phyloP scores from a whole-genome alignment of 2,888 invertebrate genomes.

The Antitype chi region DNA sequence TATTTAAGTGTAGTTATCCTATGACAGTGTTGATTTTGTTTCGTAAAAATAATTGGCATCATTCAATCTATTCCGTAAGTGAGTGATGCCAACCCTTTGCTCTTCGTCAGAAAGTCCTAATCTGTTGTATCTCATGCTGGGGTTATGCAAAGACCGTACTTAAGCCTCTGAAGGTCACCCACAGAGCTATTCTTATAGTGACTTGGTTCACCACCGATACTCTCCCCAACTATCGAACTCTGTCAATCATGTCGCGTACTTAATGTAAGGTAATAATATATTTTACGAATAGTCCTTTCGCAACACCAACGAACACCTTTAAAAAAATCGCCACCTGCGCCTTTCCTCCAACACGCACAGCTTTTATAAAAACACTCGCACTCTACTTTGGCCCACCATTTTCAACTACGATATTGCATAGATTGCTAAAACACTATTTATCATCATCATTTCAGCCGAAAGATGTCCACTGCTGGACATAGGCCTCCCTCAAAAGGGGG shows the following conservation, averaged over 20 bases:
- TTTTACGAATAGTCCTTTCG: background rate
- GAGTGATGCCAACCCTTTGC: background rate
- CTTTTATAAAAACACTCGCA: background rate
- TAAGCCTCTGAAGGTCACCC: background rate
- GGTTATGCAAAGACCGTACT: background rate
- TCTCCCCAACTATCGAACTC: background rate
- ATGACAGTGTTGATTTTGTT: background rate
- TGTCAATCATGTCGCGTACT: background rate
- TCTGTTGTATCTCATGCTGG: background rate
- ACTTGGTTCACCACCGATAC: background rate
- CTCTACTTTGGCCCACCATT: background rate
- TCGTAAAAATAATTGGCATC: background rate
- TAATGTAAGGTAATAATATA: background rate
- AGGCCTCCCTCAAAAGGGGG: no score
- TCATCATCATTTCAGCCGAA: no score
- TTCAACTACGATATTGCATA: background rate
- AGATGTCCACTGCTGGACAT: no score
- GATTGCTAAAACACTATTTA: background rate
- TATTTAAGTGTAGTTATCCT: background rate
- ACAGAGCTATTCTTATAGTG: background rate
- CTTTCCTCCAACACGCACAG: background rate
- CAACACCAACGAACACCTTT: background rate
- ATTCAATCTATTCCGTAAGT: background rate
- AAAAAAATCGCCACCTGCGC: background rate
- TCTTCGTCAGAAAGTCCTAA: background rate